Base-by-base conservation (phyloP, 1,140 invertebrate genomes). In the Eubasilissa regina region DNA sequence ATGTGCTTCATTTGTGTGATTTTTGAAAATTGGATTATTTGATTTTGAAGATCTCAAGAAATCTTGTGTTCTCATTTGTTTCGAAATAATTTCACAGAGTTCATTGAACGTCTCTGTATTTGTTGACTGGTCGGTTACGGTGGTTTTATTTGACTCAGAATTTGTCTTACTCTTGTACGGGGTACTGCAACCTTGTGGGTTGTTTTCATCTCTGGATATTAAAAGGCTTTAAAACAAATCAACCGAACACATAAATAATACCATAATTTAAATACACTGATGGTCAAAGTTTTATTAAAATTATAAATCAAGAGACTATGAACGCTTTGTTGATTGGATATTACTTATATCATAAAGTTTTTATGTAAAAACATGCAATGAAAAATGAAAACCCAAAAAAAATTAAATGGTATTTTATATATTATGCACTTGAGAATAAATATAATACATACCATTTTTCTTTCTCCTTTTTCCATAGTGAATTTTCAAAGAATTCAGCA, bases 401-500 rank as follows among this genome's bases (percentile, higher is more conserved):
- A 3, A 35, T 35, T 35, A 35, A 35, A 35, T n/a, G n/a, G 25
- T 35, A 6, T 35, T 35, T 35, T 35, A n/a, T n/a, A n/a, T 35
- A 35, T 35, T 1, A 1, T 35, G 1, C 25, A 35, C 25, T 35
- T 35, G 25, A 35, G 6, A 35, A 35, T 3, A 3, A 73, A 66
- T 3, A 60, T 6, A 21, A 58, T 19, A 44, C 53, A 45, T 53
- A 74, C 62, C 79, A 80, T 74, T 78, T 83, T 25, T 83, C 66
- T 58, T 80, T 83, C 56, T 83, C 81, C 45, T 79, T 83, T 17
- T 68, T 79, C 81, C 81, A 83, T 11, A 83, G 60, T 4, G 77
- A 78, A 25, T 80, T 80, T 76, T 83, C 81, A 51, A 76, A 83
- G 51, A 83, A 80, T 53, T 83, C 78, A 25, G 15, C 9, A 0